Evolutionary conservation across 2,888 invertebrate genomes (phyloP).

Genomic region (Trichopria drosophilae): DNA sequence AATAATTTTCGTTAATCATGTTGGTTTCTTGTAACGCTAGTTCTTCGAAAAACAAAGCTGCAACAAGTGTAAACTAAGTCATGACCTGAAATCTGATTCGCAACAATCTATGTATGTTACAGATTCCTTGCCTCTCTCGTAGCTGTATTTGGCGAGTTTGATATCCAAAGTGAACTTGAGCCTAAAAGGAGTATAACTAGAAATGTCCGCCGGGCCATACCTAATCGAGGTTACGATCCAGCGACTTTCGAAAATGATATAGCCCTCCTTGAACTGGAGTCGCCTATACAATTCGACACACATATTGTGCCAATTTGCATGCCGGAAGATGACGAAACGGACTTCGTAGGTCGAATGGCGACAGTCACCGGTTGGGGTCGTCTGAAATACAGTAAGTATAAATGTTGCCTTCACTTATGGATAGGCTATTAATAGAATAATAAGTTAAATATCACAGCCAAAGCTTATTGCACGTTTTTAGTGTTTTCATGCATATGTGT

Average conservation of each 20-base stretch:
- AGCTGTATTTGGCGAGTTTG: slow-evolving; percentile 89
- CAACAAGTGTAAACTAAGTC: too few relatives aligned
- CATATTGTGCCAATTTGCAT: slow-evolving; percentile 93
- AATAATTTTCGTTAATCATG: too few relatives aligned
- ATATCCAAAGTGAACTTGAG: slow-evolving; percentile 84
- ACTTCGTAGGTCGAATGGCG: slow-evolving; percentile 84
- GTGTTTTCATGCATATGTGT: too few relatives aligned
- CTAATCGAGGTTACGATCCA: slow-evolving; percentile 85
- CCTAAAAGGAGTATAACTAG: slow-evolving; percentile 75
- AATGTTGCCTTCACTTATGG: too few relatives aligned
- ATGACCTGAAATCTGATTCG: too few relatives aligned
- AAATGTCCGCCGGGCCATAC: slow-evolving; percentile 84
- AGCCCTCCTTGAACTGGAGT: slow-evolving; percentile 82
- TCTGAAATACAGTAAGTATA: slow-evolving; percentile 74
- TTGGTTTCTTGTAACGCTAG: too few relatives aligned
- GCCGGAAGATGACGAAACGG: slow-evolving; percentile 74
- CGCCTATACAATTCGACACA: slow-evolving; percentile 78
- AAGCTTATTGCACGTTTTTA: too few relatives aligned
- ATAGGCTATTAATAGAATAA: too few relatives aligned
- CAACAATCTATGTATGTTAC: too few relatives aligned
- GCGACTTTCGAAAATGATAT: slow-evolving; percentile 91
- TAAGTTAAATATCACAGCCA: too few relatives aligned
- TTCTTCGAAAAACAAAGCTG: too few relatives aligned
- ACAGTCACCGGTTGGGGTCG: slow-evolving; percentile 93
- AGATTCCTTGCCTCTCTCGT: slow-evolving; percentile 87